Evolutionary conservation across 2,888 invertebrate species (phyloP).

Genomic region (Drosophila helvetica): DNA sequence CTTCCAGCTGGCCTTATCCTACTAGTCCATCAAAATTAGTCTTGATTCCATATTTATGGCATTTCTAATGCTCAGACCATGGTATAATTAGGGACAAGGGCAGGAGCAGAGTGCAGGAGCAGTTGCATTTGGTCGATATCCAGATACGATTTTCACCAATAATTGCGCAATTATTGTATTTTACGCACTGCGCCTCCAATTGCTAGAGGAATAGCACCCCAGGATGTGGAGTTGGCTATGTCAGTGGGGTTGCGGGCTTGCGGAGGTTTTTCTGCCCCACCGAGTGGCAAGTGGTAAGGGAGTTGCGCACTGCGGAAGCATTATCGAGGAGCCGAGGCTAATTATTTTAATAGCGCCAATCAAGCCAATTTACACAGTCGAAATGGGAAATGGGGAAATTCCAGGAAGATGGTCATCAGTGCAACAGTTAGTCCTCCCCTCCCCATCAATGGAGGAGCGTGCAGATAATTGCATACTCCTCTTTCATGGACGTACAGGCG

Average conservation of each 20-base stretch:
- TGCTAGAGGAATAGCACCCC: background rate
- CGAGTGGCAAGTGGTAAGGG: background rate
- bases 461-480: constrained; percentile 67
- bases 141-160: constrained; percentile 38
- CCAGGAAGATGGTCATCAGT: constrained; percentile 37
- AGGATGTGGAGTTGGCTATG: background rate
- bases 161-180: constrained; percentile 65
- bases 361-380: constrained; percentile 58
- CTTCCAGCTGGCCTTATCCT: background rate
- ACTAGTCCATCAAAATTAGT: background rate
- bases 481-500: constrained; percentile 4
- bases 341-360: constrained; percentile 73
- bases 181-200: constrained; percentile 22
- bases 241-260: background rate
- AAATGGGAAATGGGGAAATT: background rate
- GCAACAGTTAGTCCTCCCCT: constrained; percentile 49
- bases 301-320: constrained; percentile 1
- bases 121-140: background rate
- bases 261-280: too few relatives aligned
- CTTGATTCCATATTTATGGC: constrained; percentile 41
- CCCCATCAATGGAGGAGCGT: constrained; percentile 33
- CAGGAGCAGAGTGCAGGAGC: background rate
- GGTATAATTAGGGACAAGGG: background rate
- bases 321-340: constrained; percentile 39
- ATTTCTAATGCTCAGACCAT: constrained; percentile 41